phyloP scores from a whole-genome alignment of 2,113 vertebrate genomes.

The Rattus norvegicus region GRCr8 NC_086019.1:234571501-234572000 shows the following conservation, averaged over 20 bases:
- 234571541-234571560: conserved; percentile 47
- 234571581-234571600: background rate
- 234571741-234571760: conserved; percentile 38
- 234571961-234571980: background rate
- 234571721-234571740: conserved; percentile 38
- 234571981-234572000: background rate
- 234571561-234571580: conserved; percentile 32
- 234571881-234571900: background rate
- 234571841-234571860: background rate
- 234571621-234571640: conserved; percentile 1
- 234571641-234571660: background rate
- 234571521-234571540: conserved; percentile 49
- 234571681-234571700: conserved; percentile 30
- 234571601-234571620: background rate
- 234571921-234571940: background rate
- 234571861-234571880: background rate
- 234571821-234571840: conserved; percentile 55
- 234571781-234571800: conserved; percentile 17
- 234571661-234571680: background rate
- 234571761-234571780: conserved; percentile 49
- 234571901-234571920: background rate
- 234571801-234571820: background rate
- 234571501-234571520: conserved; percentile 60
- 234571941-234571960: background rate
- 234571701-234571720: conserved; percentile 46